Conservation (phyloP, 2,888 invertebrate genomes). For the Drosophila histrio region DNA sequence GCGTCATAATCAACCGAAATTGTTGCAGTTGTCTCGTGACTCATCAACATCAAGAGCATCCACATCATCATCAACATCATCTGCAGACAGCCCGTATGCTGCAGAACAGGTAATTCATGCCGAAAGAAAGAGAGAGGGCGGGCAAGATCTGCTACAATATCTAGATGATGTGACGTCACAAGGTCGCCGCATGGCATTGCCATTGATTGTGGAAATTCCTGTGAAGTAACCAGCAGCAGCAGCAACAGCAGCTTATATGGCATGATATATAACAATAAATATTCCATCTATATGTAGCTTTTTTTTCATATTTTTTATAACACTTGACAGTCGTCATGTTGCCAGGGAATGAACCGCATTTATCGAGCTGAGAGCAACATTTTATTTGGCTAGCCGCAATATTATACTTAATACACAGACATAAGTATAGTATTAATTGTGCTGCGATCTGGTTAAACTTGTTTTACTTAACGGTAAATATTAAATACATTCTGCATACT, state of each 20-base stretch:
- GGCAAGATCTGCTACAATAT: slow-evolving; percentile 16
- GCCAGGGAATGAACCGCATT: slow-evolving; percentile 34
- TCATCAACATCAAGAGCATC: slow-evolving; percentile 26
- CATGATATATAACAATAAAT: slow-evolving; percentile 26
- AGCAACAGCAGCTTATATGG: slow-evolving; percentile 11
- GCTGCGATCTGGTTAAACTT: slow-evolving; percentile 64
- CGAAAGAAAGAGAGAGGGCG: slow-evolving; percentile 10
- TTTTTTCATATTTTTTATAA: slow-evolving; percentile 30
- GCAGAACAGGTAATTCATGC: slow-evolving; percentile 46
- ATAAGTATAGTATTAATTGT: slow-evolving; percentile 21
- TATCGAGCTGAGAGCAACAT: slow-evolving; percentile 29
- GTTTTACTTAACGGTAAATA: slow-evolving; percentile 73
- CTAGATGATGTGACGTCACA: slow-evolving; percentile 62
- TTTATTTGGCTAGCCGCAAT: slow-evolving; percentile 41
- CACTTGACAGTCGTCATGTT: slow-evolving; percentile 45
- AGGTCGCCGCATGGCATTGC: slow-evolving; percentile 62
- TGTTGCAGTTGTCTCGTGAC: slow-evolving; percentile 29
- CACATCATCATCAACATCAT: neutral
- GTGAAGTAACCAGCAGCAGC: slow-evolving; percentile 47
- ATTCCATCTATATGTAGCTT: slow-evolving; percentile 21
- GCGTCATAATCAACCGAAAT: slow-evolving; percentile 28
- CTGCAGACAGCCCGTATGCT: slow-evolving; percentile 34
- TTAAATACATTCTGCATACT: slow-evolving; percentile 51
- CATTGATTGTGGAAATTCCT: slow-evolving; percentile 67
- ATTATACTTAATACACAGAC: slow-evolving; percentile 33